Base-by-base conservation (phyloP, 2,113 vertebrate species). In the Capreolus pygargus region DNA sequence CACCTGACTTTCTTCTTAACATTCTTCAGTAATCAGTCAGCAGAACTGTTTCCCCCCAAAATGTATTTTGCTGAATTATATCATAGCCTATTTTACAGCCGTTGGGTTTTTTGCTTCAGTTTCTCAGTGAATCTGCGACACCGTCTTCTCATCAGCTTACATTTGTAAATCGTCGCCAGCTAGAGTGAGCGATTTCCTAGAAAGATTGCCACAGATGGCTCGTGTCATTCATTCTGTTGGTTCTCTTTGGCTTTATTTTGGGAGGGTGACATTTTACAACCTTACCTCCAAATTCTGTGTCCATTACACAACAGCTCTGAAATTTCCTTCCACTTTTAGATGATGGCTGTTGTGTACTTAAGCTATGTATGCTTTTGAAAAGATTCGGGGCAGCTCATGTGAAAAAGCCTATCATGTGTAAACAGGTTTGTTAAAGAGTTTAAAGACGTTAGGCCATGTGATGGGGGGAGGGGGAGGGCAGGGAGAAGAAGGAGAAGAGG, bases 181-280 rank as follows among this genome's bases (percentile, higher is more conserved):
- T 6, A n/a, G n/a, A 27, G 47, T 33, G 33, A 81, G 52, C 6
- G 11, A 5, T 45, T 92, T 94, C 85, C 74, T 84, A 27, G 39
- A 27, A 89, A 52, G 83, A 33, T 88, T 1, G 3, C 76, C 61
- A 5, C 57, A 47, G 36, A 17, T 85, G 54, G 78, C 83, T 36
- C 6, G 11, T 61, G 54, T 50, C 60, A 11, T 55, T 85, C 70
- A 47, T 82, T 58, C 19, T 55, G 23, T 54, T 25, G 57, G 86
- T 58, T 91, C 60, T 39, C 30, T 30, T 61, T 21, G 74, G 19
- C 52, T 81, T 67, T 86, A 16, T 64, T 82, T 97, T 91, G 50
- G 81, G 82, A 87, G 25, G 58, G 58, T 67, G 86, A 54, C 64
- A 5, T 81, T 94, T 81, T 76, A 92, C 54, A 28, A 19, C 81